phyloP scores from a whole-genome alignment of 2,113 vertebrate genomes.

The Leuciscus idus region DNA sequence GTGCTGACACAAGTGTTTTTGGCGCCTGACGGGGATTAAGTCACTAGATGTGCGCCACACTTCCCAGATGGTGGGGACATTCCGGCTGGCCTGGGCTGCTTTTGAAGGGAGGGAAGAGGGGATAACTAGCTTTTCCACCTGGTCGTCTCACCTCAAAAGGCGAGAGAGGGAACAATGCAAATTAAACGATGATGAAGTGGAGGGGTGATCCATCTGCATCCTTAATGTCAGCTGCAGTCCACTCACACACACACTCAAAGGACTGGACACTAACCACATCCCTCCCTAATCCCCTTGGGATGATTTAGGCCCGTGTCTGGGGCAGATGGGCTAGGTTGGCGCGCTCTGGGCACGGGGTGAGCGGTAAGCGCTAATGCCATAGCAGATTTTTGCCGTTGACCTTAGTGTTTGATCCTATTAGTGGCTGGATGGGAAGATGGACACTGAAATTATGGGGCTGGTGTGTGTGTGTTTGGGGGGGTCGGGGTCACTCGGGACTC shows the following conservation, averaged over 20 bases:
- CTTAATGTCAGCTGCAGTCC: slow-evolving; percentile 10
- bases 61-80: slow-evolving; percentile 47
- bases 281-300: slow-evolving; percentile 64
- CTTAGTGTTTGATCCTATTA: slow-evolving; percentile 77
- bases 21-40: slow-evolving; percentile 17
- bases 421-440: slow-evolving; percentile 69
- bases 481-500: slow-evolving; percentile 8
- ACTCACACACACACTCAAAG: slow-evolving; percentile 31
- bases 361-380: slow-evolving; percentile 48
- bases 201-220: slow-evolving; percentile 55
- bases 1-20: slow-evolving; percentile 41
- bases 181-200: slow-evolving; percentile 61
- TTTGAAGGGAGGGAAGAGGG: slow-evolving; percentile 44
- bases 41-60: slow-evolving; percentile 18
- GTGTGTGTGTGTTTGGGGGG: neutral
- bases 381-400: slow-evolving; percentile 61
- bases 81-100: slow-evolving; percentile 8
- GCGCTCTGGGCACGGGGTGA: slow-evolving; percentile 64
- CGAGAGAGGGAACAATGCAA: slow-evolving; percentile 66
- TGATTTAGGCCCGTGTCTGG: slow-evolving; percentile 57
- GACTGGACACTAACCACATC: slow-evolving; percentile 39
- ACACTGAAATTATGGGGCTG: slow-evolving; percentile 69
- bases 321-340: slow-evolving; percentile 71
- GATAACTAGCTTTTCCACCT: slow-evolving; percentile 64
- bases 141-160: slow-evolving; percentile 70